phyloP scores from a whole-genome alignment of 2,113 vertebrate species.

The Heptranchias perlo region DNA sequence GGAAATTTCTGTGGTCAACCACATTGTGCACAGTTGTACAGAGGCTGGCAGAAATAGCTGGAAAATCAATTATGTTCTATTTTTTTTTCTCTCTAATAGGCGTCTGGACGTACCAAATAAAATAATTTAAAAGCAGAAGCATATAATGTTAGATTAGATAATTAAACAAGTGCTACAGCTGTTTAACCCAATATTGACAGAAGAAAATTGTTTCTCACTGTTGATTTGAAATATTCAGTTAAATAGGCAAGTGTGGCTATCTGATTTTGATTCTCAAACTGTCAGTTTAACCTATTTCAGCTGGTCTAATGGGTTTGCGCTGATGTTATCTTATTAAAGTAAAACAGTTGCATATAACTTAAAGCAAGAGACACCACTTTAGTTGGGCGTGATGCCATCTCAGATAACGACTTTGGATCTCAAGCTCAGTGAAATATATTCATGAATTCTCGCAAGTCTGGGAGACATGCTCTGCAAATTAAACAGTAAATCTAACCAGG shows the following conservation, averaged over 20 bases:
- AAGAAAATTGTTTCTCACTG: neutral
- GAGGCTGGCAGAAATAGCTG: neutral
- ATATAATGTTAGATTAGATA: neutral
- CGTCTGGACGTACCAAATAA: neutral
- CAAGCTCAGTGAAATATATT: neutral
- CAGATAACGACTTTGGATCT: neutral
- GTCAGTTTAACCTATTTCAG: neutral
- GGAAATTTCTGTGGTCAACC: neutral
- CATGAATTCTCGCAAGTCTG: neutral
- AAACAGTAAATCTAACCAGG: neutral
- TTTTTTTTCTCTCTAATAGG: neutral
- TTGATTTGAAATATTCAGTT: neutral
- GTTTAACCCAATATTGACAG: neutral
- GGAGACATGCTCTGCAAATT: neutral
- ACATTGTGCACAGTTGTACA: neutral
- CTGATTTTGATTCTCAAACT: neutral
- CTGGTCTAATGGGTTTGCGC: neutral
- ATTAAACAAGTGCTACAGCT: neutral
- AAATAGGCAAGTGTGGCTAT: neutral
- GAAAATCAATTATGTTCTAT: neutral
- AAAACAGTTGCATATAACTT: neutral
- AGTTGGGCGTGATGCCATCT: neutral
- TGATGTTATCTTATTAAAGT: neutral
- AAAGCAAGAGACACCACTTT: neutral
- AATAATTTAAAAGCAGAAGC: neutral